These are phyloP conservation scores for Orius laevigatus DNA, from an alignment of 1,140 invertebrate genomes.

Conservation along the genomic window DNA sequence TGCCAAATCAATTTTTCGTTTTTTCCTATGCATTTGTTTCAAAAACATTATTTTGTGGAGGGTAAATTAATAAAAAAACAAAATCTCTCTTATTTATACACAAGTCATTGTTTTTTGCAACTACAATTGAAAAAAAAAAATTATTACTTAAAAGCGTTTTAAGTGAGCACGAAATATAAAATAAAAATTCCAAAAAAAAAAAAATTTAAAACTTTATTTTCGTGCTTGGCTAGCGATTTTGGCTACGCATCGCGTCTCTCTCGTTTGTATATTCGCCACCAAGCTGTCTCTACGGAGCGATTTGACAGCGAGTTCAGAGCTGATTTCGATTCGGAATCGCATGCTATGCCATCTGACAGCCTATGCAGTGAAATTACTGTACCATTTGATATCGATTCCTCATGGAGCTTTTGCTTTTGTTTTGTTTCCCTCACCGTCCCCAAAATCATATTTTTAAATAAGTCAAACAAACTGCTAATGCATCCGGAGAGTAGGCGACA, in stretches of 20 bases:
- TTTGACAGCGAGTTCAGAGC: slow-evolving; percentile 93
- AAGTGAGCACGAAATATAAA: slow-evolving; percentile 18
- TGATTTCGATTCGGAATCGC: slow-evolving; percentile 99
- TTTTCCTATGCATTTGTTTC: slow-evolving; percentile 5
- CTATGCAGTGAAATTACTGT: slow-evolving; percentile 30
- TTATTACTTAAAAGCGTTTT: slow-evolving; percentile 16
- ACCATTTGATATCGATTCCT: slow-evolving; percentile 11
- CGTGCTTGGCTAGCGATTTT: slow-evolving; percentile 14
- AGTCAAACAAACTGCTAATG: not conserved
- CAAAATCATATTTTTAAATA: not conserved
- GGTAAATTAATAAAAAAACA: slow-evolving; percentile 12
- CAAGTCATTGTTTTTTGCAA: slow-evolving; percentile 13
- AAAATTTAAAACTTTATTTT: slow-evolving; percentile 16
- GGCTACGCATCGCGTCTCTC: slow-evolving; percentile 91
- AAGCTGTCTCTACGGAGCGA: slow-evolving; percentile 93
- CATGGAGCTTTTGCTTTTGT: slow-evolving; percentile 4
- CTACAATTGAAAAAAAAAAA: slow-evolving; percentile 17
- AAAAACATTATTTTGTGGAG: slow-evolving; percentile 12
- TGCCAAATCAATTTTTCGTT: slow-evolving; percentile 7
- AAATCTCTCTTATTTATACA: slow-evolving; percentile 10
- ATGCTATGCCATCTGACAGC: slow-evolving; percentile 98
- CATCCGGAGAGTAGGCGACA: not conserved
- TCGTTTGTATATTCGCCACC: slow-evolving; percentile 94
- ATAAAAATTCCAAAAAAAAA: slow-evolving; percentile 15
- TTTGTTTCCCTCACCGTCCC: not conserved